phyloP scores from a whole-genome alignment of 2,113 vertebrate species.

The Genyomyrus donnyi region DNA sequence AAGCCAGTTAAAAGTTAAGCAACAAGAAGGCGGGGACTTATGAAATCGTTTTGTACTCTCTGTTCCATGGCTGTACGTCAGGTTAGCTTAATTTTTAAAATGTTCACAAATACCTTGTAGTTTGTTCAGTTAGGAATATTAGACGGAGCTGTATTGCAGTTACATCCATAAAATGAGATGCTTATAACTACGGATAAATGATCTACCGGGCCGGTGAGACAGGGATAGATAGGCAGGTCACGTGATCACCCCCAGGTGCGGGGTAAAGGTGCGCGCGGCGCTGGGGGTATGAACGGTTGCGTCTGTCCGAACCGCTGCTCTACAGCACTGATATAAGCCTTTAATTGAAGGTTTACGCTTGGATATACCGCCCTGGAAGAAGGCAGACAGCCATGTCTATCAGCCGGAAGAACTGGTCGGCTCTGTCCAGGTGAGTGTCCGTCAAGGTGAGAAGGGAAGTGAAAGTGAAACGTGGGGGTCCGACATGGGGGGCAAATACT shows the following conservation, averaged over 20 bases:
- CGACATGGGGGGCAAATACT: not conserved
- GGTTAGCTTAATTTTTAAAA: not conserved
- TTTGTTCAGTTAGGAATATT: not conserved
- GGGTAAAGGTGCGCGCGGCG: constrained; percentile 70
- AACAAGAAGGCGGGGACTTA: not conserved
- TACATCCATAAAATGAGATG: constrained; percentile 17
- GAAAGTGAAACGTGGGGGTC: not conserved
- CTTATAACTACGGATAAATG: constrained; percentile 47
- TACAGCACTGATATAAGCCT: not conserved
- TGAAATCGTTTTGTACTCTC: not conserved
- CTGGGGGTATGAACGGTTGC: not conserved
- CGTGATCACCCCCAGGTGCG: constrained; percentile 58
- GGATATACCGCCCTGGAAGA: not conserved
- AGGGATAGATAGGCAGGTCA: constrained; percentile 60
- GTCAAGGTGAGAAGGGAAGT: not conserved
- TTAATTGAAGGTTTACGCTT: not conserved
- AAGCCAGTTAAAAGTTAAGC: not conserved
- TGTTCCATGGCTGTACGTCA: not conserved
- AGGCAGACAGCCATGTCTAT: constrained; percentile 60
- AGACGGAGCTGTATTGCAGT: not conserved
- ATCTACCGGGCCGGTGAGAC: constrained; percentile 39
- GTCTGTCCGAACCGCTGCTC: not conserved
- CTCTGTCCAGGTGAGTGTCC: constrained; percentile 78
- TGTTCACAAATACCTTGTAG: not conserved
- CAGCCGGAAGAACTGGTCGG: constrained; percentile 79